Percentiles rank a stretch among this genome's conserved stretches.
phyloP scores from a whole-genome alignment of 2,888 invertebrate genomes.

The Leucoma salicis region DNA sequence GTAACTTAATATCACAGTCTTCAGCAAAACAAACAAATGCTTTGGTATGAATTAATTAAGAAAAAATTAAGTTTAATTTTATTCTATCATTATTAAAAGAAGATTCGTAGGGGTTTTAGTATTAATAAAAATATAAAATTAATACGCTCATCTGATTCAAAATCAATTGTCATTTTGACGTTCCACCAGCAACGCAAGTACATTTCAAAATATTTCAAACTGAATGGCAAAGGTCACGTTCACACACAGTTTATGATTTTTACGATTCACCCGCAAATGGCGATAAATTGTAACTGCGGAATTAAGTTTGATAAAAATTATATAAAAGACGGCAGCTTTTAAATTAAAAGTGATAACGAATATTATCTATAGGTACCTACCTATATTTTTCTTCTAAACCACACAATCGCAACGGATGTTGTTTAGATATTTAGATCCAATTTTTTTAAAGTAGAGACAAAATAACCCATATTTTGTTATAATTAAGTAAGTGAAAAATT shows the following conservation, averaged over 20 bases:
- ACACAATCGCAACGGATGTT: too few species aligned
- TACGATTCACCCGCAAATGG: conserved; percentile 1
- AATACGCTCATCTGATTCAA: conserved; percentile 13
- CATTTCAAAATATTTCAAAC: neutral
- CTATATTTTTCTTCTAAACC: too few species aligned
- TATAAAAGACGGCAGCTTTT: conserved; percentile 20
- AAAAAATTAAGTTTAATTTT: neutral
- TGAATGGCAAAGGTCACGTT: conserved; percentile 12
- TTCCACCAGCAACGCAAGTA: conserved; percentile 20
- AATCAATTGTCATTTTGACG: conserved; percentile 36
- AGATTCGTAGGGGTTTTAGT: too few species aligned
- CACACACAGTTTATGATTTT: conserved; percentile 6
- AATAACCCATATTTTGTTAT: too few species aligned
- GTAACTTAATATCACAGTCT: conserved; percentile 47
- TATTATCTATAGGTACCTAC: too few species aligned
- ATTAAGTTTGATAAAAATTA: conserved; percentile 29
- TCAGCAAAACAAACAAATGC: conserved; percentile 22
- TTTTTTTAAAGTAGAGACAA: too few species aligned
- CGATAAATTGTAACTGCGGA: conserved; percentile 31
- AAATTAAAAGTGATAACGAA: conserved; percentile 25
- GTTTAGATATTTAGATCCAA: too few species aligned
- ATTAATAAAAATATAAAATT: too few species aligned
- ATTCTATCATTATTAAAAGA: conserved; percentile 3
- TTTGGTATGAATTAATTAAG: conserved; percentile 6
- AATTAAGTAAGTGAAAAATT: too few species aligned